Percentiles rank a stretch among this genome's conserved stretches.
phyloP scores from a whole-genome alignment of 2,113 vertebrate species.

The Varanus komodoensis region DNA sequence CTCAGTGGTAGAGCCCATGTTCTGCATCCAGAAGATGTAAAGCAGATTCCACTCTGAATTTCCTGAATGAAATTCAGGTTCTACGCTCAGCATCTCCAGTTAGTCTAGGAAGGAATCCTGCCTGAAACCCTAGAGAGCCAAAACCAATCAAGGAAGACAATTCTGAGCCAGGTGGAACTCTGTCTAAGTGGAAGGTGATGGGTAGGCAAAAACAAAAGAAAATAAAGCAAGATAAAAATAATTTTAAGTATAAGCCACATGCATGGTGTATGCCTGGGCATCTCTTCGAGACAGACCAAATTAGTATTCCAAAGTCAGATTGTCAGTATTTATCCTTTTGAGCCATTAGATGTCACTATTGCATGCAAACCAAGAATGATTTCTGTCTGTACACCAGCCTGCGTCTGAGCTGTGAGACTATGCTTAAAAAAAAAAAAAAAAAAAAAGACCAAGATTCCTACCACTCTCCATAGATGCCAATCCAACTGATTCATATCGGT shows the following conservation, averaged over 20 bases:
- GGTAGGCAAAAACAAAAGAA: not conserved
- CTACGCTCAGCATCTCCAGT: no score
- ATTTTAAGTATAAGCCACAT: no score
- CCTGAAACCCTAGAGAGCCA: no score
- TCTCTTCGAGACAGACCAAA: not conserved
- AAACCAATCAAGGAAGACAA: no score
- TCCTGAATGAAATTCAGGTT: no score
- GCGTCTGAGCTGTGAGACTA: not conserved
- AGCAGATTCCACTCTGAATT: no score
- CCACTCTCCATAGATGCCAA: not conserved
- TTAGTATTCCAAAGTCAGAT: no score
- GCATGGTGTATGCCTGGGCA: not conserved
- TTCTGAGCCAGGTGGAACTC: no score
- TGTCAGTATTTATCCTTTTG: not conserved
- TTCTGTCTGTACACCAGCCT: not conserved
- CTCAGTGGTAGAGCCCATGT: no score
- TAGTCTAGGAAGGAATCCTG: no score
- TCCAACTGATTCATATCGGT: not conserved
- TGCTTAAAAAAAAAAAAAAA: not conserved
- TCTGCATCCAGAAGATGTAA: no score
- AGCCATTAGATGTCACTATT: conserved; percentile 74
- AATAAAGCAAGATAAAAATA: not conserved
- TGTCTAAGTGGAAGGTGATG: not conserved
- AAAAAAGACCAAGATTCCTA: not conserved
- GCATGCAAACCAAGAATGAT: conserved; percentile 30